Evolutionary conservation across 2,113 vertebrate genomes (phyloP), one percentile per base, ranked within the genome.

Genomic region (Phasianus colchicus): DNA sequence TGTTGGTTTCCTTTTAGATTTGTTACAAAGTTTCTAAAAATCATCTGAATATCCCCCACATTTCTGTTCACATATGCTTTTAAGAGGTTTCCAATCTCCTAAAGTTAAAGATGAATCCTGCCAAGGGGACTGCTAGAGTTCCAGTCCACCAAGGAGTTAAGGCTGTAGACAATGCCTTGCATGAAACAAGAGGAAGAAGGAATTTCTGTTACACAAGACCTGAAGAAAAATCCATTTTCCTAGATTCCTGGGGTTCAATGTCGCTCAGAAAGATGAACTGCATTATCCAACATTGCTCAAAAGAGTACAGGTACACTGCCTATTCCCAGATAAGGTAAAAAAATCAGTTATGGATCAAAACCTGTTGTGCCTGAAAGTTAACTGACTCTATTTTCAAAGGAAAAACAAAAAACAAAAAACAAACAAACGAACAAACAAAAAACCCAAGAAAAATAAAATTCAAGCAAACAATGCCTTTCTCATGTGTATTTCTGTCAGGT

Each of bases 11-110:
- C 29, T 63, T 88, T 48, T 57, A 74, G 11, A 48, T 83, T 88
- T 81, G 20, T 42, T 80, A 61, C 18, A 60, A 87, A 94, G 78
- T 90, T 69, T 71, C 43, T 87, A 76, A 82, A 79, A 92, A 57
- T 55, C 45, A 29, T 58, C 70, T 1, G 2, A 94, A 91, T 90
- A 38, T 20, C 8, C 32, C 92, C 43, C 63, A 54, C n/a, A 66
- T 77, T 80, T 55, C 66, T 82, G 32, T 86, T 72, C 64, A 80
- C 7, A 8, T 36, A 57, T 95, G 40, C 47, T 84, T 86, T 38
- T 58, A 34, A 58, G 7, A 65, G 30, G 54, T 85, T 90, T 80
- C 78, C 64, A 83, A 83, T 64, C 16, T 80, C 52, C 30, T 36
- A 50, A 64, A 89, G 54, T 78, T 66, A 81, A 80, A 86, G 34